phyloP scores from a whole-genome alignment of 2,888 invertebrate genomes.

The Lucinisca nassula region DNA sequence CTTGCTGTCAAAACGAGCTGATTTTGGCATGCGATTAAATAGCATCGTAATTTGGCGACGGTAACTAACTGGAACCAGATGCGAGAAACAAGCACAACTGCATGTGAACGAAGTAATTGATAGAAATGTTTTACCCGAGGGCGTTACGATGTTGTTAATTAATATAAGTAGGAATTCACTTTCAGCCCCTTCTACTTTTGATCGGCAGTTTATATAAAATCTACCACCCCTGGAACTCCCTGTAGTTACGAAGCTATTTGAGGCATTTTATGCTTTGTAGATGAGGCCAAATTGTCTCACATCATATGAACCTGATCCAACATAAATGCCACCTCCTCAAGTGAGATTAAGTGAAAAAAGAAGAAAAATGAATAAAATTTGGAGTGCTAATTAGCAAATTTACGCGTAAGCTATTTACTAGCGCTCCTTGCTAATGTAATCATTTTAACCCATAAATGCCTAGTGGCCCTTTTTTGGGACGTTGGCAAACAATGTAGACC shows the following conservation, averaged over 20 bases:
- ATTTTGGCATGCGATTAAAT: not conserved
- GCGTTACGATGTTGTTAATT: conserved; percentile 71
- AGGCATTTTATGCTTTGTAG: conserved; percentile 53
- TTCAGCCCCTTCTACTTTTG: conserved; percentile 67
- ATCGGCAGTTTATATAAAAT: conserved; percentile 48
- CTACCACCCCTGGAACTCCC: conserved; percentile 54
- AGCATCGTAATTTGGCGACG: not conserved
- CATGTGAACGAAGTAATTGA: conserved; percentile 40
- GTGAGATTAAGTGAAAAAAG: conserved; percentile 68
- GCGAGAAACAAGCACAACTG: not conserved
- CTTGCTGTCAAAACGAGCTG: not conserved
- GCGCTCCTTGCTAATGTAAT: conserved; percentile 9
- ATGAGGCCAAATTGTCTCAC: conserved; percentile 64
- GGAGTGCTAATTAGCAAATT: conserved; percentile 66
- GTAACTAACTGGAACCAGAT: not conserved
- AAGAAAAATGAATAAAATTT: conserved; percentile 61
- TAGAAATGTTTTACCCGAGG: conserved; percentile 50
- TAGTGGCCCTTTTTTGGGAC: too few species aligned
- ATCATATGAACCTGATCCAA: conserved; percentile 50
- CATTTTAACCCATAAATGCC: too few species aligned
- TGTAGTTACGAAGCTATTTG: conserved; percentile 56
- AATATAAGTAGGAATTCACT: conserved; percentile 70
- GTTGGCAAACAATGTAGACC: too few species aligned
- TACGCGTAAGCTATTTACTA: conserved; percentile 40
- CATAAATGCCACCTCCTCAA: conserved; percentile 48